Base-by-base conservation (phyloP, 2,113 vertebrate genomes). In the Ramphastos sulfuratus region DNA sequence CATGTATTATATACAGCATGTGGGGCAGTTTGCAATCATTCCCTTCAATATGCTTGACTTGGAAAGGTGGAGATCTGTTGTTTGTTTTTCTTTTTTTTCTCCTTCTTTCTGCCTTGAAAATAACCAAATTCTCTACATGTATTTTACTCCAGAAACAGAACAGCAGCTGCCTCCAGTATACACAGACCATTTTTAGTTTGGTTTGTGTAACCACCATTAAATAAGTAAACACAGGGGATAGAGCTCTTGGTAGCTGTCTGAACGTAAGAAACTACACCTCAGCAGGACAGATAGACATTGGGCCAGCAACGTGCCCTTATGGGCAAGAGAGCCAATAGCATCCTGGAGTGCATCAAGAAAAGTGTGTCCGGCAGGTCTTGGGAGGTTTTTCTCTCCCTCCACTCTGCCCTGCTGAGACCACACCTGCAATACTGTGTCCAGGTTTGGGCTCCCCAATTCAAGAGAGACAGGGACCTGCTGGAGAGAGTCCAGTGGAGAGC, bases 21-120 rank as follows among this genome's bases (percentile, higher is more conserved):
- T 54, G n/a, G 18, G 65, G 65, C 23, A 0, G 60, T 61, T 58
- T 83, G 65, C 65, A 69, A 60, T 15, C 21, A 39, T 58, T 46
- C 92, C 65, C 54, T 91, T 94, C 87, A 80, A 72, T 61, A 54
- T 39, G 59, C 39, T 64, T 91, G 86, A 54, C 28, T 94, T 89
- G 13, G 58, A 78, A 54, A 78, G 35, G 50, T 25, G 75, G 4
- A 0, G 42, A 71, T 44, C 59, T 89, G 33, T 39, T 39, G 33
- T 39, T 39, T 39, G 37, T 39, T 39, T 39, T 39, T 39, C 11
- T 39, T 39, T 39, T 39, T 39, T 39, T 66, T 87, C 91, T 7
- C 2, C 20, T 61, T 67, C 21, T 90, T 90, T 76, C 55, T 76
- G 12, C 7, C 15, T 9, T 39, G 46, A 64, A 94, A 72, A 50